Base-by-base conservation (phyloP, 2,888 invertebrate species). In the Aleiodes leptofemur region DNA sequence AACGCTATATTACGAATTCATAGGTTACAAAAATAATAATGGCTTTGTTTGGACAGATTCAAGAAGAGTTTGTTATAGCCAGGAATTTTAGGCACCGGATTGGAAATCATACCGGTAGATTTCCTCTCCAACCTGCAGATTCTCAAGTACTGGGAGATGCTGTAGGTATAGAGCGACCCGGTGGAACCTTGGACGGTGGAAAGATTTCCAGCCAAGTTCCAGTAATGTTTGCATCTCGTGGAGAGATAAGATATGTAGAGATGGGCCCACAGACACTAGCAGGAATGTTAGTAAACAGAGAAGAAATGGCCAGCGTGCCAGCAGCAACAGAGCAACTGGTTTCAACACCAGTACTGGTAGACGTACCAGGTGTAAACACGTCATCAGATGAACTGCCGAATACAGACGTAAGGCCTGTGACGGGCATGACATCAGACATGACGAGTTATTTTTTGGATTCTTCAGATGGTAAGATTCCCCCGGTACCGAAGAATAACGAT, bases 211-310 rank as follows among this genome's bases (percentile, higher is more conserved):
- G 34, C 4, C 34, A 34, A 34, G 34, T 34, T 34, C 34, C 34
- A 34, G 34, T 34, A 6, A 34, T 4, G 34, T 34, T 34, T 34
- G 34, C 6, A 6, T 34, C 34, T 34, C 16, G 4, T 16, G 16
- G 14, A 53, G 53, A 4, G 16, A 50, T 50, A 4, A 34, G 3
- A 34, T 34, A 34, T 50, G 11, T 50, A 13, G n/a, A 11, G 11
- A 50, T 50, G 50, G 53, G 53, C 53, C 53, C 53, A 16, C 1
- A 53, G 53, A 53, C 53, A 53, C 16, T 53, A 53, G 53, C 53
- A 53, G n/a, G 3, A 2, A 16, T 53, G 53, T n/a, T 53, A 53
- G n/a, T n/a, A 7, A 53, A 7, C 7, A 3, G n/a, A 16, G 53
- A 53, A 53, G 7, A n/a, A n/a, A n/a, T 53, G 14, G 53, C 53